Base-by-base conservation (phyloP, 2,888 invertebrate genomes). In the Eudasyphora cyanicolor region DNA sequence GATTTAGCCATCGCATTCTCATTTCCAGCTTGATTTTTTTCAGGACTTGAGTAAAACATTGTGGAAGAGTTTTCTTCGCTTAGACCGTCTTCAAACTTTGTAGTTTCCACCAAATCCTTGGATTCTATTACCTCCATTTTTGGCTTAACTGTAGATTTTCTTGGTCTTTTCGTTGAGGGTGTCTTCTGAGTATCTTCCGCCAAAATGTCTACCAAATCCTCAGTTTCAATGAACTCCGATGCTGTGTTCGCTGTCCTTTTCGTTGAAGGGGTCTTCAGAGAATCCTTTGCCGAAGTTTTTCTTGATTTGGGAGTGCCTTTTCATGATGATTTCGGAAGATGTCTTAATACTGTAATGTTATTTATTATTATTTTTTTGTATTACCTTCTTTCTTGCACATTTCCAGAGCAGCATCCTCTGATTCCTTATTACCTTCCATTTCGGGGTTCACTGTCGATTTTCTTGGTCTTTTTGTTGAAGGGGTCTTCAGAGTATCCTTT, bases 41-140 rank as follows among this genome's bases (percentile, higher is more conserved):
- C 24, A 21, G 7, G 19, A 24, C 6, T 27, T 19, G 27, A 12
- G 51, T 35, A 29, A n/a, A 71, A 1, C 1, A 32, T 8, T 29
- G 54, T 54, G 8, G 54, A 71, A 14, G 71, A 42, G 5, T 71
- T 49, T 1, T 54, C 51, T 71, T 51, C 71, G 0, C 19, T 17
- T 29, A 54, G 51, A 51, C 54, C 54, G 29, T 71, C 71, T 71
- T 71, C 71, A 51, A 71, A 54, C 8, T 51, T 54, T 8, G 49
- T 21, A 1, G 51, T 51, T 17, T 70, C 70, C 27, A 69, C 17
- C 10, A 29, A 14, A n/a, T 70, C 29, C 17, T 24, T 57, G 27
- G n/a, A n/a, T 1, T 42, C 67, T 17, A 42, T 19, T 45, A 45
- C 51, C 17, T 17, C 3, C 2, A 5, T 19, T 12, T 64, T 38